These are phyloP conservation scores for Drosophila helvetica DNA, from an alignment of 2,888 invertebrate species.

Conservation along the genomic window DNA sequence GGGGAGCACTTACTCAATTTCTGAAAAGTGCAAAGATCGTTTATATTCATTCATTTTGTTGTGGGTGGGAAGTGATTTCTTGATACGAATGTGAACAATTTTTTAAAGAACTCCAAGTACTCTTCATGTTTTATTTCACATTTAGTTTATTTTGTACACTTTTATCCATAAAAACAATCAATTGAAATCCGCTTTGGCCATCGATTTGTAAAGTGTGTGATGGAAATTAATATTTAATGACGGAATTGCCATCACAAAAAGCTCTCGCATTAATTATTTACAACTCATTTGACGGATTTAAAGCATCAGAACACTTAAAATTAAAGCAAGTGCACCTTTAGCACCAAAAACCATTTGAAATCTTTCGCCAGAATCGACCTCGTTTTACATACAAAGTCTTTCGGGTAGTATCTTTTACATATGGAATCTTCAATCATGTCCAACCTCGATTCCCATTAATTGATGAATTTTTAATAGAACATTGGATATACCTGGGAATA, in stretches of 20 bases:
- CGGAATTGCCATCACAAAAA: not conserved
- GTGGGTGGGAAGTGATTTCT: conserved; percentile 19
- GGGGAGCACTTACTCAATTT: conserved; percentile 23
- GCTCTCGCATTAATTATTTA: not conserved
- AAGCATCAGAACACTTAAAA: not conserved
- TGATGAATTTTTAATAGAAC: conserved; percentile 36
- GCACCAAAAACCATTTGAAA: not conserved
- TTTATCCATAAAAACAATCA: not conserved
- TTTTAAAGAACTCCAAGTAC: too few species aligned
- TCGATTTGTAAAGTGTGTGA: not conserved
- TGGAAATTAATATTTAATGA: not conserved
- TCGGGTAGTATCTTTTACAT: too few species aligned
- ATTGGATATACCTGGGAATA: not conserved
- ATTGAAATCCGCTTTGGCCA: not conserved
- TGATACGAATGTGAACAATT: not conserved
- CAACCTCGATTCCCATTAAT: not conserved
- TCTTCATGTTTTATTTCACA: fast-evolving
- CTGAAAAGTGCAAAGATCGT: conserved; percentile 21
- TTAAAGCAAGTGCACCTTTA: not conserved
- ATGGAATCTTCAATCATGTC: not conserved
- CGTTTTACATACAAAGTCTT: not conserved
- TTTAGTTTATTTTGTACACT: not conserved
- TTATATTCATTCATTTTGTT: conserved; percentile 32
- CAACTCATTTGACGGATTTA: not conserved
- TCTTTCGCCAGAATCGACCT: too few species aligned